Percentiles rank a stretch among this genome's conserved stretches.
Conservation (phyloP, 2,888 invertebrate species). For the Labia minor region DNA sequence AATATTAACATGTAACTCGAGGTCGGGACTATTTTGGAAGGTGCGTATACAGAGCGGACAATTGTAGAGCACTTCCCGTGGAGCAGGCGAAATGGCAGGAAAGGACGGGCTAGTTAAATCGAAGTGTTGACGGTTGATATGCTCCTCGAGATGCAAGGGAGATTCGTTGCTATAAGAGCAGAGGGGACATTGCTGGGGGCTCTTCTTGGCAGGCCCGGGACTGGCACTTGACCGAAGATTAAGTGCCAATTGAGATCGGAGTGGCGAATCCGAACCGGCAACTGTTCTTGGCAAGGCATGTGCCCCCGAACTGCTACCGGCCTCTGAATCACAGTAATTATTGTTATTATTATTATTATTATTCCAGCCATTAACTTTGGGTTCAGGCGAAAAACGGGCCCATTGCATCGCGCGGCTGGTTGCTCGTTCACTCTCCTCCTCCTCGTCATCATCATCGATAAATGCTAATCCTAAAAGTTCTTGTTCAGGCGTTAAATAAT, state of each 20-base stretch:
- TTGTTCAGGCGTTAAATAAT: slow-evolving; percentile 68
- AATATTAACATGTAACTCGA: slow-evolving; percentile 76
- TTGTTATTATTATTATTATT: slow-evolving; percentile 36
- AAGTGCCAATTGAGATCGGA: slow-evolving; percentile 57
- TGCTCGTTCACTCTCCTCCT: slow-evolving; percentile 25
- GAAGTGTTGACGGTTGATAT: slow-evolving; percentile 74
- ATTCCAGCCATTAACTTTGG: slow-evolving; percentile 27
- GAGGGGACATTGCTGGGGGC: slow-evolving; percentile 54
- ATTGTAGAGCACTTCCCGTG: slow-evolving; percentile 44
- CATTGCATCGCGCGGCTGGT: background rate
- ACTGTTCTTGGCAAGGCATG: slow-evolving; percentile 24
- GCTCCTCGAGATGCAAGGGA: slow-evolving; percentile 64
- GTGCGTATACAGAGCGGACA: slow-evolving; percentile 69
- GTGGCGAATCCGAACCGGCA: slow-evolving; percentile 59
- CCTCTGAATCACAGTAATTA: slow-evolving; percentile 28
- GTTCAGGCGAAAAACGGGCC: slow-evolving; percentile 20
- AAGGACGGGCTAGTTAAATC: slow-evolving; percentile 60
- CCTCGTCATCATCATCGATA: slow-evolving; percentile 57
- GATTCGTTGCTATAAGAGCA: slow-evolving; percentile 65
- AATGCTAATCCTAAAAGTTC: slow-evolving; percentile 58
- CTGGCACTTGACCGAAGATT: slow-evolving; percentile 50
- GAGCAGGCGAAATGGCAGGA: slow-evolving; percentile 29
- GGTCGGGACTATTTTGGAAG: slow-evolving; percentile 61
- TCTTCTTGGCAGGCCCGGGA: slow-evolving; percentile 32
- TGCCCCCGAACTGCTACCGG: slow-evolving; percentile 16